Evolutionary conservation across 2,888 invertebrate species (phyloP).

Genomic region (Bursaphelenchus okinawaensis): DNA sequence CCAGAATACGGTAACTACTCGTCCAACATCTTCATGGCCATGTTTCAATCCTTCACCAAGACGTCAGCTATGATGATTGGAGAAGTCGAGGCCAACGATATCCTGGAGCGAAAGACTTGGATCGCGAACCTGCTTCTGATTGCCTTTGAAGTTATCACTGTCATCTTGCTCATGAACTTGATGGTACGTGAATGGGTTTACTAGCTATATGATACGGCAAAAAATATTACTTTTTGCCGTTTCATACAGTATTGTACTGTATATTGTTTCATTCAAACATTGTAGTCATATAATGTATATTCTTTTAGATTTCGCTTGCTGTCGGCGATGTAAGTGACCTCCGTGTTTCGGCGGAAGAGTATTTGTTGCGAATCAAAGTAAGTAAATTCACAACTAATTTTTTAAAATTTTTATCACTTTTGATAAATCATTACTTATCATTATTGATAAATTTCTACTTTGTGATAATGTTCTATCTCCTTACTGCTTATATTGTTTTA

Average conservation of each 20-base stretch:
- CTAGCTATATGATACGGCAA: constrained; percentile 2
- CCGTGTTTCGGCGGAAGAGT: constrained; percentile 46
- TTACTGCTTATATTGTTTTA: constrained; percentile 10
- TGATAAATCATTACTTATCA: too few relatives aligned
- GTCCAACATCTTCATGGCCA: constrained; percentile 27
- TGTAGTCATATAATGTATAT: neutral
- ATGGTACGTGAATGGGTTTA: constrained; percentile 38
- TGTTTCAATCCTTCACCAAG: constrained; percentile 54
- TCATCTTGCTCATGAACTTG: constrained; percentile 54
- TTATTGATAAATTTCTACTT: neutral
- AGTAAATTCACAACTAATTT: too few relatives aligned
- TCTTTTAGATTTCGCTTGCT: constrained; percentile 44
- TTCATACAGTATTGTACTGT: neutral
- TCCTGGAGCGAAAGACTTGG: constrained; percentile 43
- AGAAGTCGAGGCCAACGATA: constrained; percentile 45
- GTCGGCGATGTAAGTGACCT: constrained; percentile 53
- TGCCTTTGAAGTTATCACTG: constrained; percentile 55
- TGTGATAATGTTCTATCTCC: neutral
- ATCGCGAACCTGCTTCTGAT: constrained; percentile 50
- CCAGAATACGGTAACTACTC: constrained; percentile 11
- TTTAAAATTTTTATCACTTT: too few relatives aligned
- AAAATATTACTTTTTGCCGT: constrained; percentile 6
- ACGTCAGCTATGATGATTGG: constrained; percentile 57
- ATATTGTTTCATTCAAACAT: neutral
- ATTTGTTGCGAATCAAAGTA: constrained; percentile 50